Evolutionary conservation across 2,113 vertebrate genomes (phyloP).

Genomic region (Clarias macrocephalus): DNA sequence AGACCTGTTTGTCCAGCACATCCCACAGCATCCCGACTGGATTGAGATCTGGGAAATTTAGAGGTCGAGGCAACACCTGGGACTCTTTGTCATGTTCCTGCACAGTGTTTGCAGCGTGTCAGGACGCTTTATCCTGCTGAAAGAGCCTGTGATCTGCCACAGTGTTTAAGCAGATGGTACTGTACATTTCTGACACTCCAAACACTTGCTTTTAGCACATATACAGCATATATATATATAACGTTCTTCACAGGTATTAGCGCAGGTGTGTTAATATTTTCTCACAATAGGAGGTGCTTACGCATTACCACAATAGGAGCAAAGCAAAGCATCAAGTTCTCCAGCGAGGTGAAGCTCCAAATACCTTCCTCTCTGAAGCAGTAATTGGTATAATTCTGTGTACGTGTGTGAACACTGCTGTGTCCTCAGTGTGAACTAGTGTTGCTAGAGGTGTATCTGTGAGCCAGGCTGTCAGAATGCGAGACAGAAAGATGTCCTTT

Average conservation of each 20-base stretch:
- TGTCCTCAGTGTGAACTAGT: neutral
- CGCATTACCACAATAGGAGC: neutral
- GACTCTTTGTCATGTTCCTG: too few species aligned
- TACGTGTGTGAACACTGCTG: neutral
- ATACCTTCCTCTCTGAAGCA: neutral
- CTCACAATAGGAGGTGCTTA: neutral
- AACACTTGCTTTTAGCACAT: neutral
- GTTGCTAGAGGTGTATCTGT: constrained; percentile 13
- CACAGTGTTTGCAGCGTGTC: too few species aligned
- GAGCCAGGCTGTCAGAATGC: constrained; percentile 42
- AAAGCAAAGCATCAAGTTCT: neutral
- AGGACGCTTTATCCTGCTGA: too few species aligned
- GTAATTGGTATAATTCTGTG: neutral
- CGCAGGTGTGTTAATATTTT: neutral
- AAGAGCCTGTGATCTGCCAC: too few species aligned
- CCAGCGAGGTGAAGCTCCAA: neutral
- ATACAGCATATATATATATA: neutral
- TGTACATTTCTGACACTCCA: too few species aligned
- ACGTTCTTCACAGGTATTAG: neutral
- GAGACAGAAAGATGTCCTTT: constrained; percentile 5
- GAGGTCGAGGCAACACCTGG: too few species aligned
- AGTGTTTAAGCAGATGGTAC: too few species aligned
- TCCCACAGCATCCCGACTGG: too few species aligned
- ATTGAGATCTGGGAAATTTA: too few species aligned
- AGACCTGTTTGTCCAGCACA: too few species aligned